Evolutionary conservation across 2,113 vertebrate genomes (phyloP).

Genomic region (Myanophis thanlyinensis): DNA sequence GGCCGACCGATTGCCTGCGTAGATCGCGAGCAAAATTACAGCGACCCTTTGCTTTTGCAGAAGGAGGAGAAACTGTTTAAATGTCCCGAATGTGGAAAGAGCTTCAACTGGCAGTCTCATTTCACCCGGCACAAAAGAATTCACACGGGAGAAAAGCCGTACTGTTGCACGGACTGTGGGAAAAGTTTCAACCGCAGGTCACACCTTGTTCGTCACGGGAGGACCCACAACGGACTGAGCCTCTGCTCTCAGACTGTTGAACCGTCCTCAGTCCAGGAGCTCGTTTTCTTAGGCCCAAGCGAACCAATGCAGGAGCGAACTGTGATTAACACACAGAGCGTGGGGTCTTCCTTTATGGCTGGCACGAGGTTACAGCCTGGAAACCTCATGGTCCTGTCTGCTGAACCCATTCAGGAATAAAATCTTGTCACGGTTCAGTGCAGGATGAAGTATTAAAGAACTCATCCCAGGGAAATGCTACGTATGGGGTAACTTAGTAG

Average conservation of each 20-base stretch:
- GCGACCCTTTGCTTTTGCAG: background rate
- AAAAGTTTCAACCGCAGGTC: conserved; percentile 23
- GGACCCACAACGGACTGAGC: background rate
- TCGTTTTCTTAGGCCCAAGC: background rate
- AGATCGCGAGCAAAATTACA: background rate
- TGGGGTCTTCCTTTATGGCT: background rate
- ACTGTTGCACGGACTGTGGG: background rate
- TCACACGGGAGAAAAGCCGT: conserved; percentile 13
- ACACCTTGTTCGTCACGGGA: background rate
- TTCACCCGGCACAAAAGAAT: conserved; percentile 17
- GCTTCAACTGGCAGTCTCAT: conserved; percentile 5
- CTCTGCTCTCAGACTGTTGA: background rate
- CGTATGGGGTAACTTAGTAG: background rate
- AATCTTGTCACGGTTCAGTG: background rate
- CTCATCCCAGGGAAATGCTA: too few species aligned
- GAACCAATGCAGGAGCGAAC: background rate
- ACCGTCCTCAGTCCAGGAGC: background rate
- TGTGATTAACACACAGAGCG: background rate
- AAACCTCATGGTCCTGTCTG: background rate
- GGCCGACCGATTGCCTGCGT: too few species aligned
- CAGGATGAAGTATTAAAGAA: background rate
- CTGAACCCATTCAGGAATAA: background rate
- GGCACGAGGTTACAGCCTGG: background rate
- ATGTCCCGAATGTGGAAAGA: conserved; percentile 2
- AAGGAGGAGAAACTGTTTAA: conserved; percentile 14